A percentile compares a stretch with the other conserved stretches of the same genome.
Evolutionary conservation across 2,888 invertebrate genomes (phyloP).

Genomic region (Brachyptera risi): DNA sequence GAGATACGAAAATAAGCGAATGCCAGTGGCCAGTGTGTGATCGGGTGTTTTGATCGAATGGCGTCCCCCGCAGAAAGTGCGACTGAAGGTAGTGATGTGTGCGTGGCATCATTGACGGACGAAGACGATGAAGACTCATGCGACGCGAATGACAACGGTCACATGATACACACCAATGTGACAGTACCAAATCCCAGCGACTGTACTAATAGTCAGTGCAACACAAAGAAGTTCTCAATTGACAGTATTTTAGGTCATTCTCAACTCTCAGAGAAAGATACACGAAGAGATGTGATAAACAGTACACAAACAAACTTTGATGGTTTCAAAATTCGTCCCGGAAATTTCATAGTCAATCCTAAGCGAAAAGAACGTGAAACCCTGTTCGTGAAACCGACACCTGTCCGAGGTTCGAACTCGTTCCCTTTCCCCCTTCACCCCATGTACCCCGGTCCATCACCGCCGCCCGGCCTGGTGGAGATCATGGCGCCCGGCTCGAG

Average conservation of each 20-base stretch:
- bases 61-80: background rate
- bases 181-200: background rate
- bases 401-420: constrained; percentile 6
- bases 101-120: constrained; percentile 22
- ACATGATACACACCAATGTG: background rate
- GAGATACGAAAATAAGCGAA: background rate
- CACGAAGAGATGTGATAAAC: background rate
- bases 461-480: too few relatives aligned
- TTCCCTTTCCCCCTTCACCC: constrained; percentile 5
- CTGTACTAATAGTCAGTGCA: constrained; percentile 38
- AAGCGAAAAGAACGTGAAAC: constrained; percentile 5
- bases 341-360: background rate
- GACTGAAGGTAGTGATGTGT: constrained; percentile 8
- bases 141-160: constrained; percentile 19
- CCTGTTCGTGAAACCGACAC: constrained; percentile 23
- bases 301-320: background rate
- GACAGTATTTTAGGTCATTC: constrained; percentile 53
- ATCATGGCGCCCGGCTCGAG: constrained; percentile 16
- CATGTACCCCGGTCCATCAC: background rate
- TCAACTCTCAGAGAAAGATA: constrained; percentile 35
- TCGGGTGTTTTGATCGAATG: background rate
- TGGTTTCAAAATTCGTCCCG: background rate
- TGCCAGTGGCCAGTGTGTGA: background rate
- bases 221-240: constrained; percentile 51
- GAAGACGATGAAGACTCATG: constrained; percentile 26